These are phyloP conservation scores for Coremacera marginata DNA, from an alignment of 2,888 invertebrate species.

Conservation along the genomic window DNA sequence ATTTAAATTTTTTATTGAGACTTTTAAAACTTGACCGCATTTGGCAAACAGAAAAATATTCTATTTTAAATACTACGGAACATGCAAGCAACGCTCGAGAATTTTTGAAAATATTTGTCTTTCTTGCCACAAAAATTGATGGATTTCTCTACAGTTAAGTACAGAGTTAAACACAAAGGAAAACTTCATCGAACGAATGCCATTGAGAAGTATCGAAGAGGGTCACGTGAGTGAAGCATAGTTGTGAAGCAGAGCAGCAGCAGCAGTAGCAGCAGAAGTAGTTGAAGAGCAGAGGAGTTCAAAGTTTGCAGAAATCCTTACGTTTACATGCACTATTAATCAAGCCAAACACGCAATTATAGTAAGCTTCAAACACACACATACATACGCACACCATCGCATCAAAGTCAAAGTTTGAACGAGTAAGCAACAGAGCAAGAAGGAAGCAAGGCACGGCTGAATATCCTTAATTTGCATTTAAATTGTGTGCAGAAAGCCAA, in stretches of 20 bases:
- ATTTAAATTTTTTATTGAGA: too few species aligned
- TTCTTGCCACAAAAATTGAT: slow-evolving; percentile 23
- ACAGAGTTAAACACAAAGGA: neutral
- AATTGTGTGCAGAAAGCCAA: slow-evolving; percentile 24
- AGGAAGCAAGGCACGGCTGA: slow-evolving; percentile 7
- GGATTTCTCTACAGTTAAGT: slow-evolving; percentile 11
- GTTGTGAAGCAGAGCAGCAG: neutral
- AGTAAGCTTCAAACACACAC: neutral
- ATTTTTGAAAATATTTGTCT: neutral
- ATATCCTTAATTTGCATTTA: slow-evolving; percentile 31
- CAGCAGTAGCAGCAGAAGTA: neutral
- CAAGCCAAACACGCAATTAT: slow-evolving; percentile 33
- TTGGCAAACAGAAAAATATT: neutral
- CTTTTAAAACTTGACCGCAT: neutral
- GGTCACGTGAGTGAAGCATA: neutral
- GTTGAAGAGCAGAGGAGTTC: neutral
- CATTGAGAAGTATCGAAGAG: neutral
- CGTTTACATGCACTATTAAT: slow-evolving; percentile 22
- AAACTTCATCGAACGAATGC: neutral
- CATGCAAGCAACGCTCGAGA: neutral
- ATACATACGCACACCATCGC: neutral
- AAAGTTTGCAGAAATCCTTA: neutral
- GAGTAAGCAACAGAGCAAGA: neutral
- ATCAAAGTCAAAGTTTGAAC: neutral
- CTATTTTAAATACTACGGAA: neutral